Evolutionary conservation across 2,797 vertebrate species (phyloP), one percentile per base, ranked within the genome.

Genomic region (Glyptemys insculpta): DNA sequence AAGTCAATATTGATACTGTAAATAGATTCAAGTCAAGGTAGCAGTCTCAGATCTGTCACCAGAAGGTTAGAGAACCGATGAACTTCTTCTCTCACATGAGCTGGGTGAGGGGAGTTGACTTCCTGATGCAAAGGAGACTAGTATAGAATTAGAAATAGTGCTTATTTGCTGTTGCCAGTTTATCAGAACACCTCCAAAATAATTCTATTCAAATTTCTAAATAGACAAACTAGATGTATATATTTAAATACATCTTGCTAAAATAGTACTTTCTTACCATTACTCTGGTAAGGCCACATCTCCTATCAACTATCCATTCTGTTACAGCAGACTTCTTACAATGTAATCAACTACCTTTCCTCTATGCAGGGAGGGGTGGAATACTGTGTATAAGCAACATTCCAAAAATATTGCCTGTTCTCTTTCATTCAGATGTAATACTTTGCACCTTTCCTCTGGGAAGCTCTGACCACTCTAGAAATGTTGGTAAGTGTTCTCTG

Each of bases 341-440:
- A 12, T 44, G 72, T 74, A 44, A 41, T 74, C 41, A 74, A 15
- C 23, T 25, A 74, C 11, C 11, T 6, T 74, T 74, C 37, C 81
- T 89, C 54, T 47, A 2, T 79, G 18, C 68, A 54, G 85, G 52
- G 10, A 1, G 27, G 83, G 3, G 44, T 50, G 47, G 50, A 12
- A 12, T 89, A 52, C 4, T 4, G 49, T 0, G 0, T 6, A 19
- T 34, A 8, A 79, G 50, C 81, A 78, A 1, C 12, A 0, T 16
- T 52, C 65, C 41, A 2, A 2, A 7, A 76, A 15, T 25, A 47
- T 76, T 47, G 37, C 23, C 41, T 76, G 34, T 18, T 37, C 37
- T 56, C 0, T 27, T 79, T 52, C 52, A 53, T 37, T 88, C 84
- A 2, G 49, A 62, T 29, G 2, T 2, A 10, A 47, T 21, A 2